Percentiles rank a stretch among this genome's conserved stretches.
phyloP scores from a whole-genome alignment of 1,140 invertebrate genomes.

The Helicoverpa armigera region DNA sequence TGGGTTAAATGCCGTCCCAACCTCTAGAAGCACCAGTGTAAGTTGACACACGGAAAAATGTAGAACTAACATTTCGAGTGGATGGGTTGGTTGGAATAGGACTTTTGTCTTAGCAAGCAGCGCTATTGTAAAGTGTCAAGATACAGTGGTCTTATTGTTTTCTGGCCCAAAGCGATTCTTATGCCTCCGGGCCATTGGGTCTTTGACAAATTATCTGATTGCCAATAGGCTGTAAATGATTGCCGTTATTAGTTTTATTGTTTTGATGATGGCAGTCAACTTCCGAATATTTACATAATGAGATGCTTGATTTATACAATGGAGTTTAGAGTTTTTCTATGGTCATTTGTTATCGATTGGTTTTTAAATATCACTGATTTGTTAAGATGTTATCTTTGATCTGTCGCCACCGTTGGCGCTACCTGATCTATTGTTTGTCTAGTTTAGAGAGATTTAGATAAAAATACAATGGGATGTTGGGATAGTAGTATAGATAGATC shows the following conservation, averaged over 20 bases:
- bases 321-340: slow-evolving; percentile 27
- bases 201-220: slow-evolving; percentile 27
- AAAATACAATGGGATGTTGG: background rate
- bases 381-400: background rate
- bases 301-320: slow-evolving; percentile 37
- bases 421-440: slow-evolving; percentile 6
- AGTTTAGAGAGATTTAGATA: background rate
- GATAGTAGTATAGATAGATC: background rate
- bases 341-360: slow-evolving; percentile 17
- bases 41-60: background rate
- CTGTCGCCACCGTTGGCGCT: background rate
- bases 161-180: slow-evolving; percentile 1
- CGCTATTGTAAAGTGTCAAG: background rate
- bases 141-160: slow-evolving; percentile 4
- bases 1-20: slow-evolving; percentile 20
- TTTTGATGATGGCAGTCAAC: slow-evolving; percentile 33
- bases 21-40: background rate
- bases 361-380: slow-evolving; percentile 18
- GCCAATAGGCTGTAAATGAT: slow-evolving; percentile 28
- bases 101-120: background rate
- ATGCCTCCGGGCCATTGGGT: background rate
- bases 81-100: background rate
- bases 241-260: slow-evolving; percentile 37
- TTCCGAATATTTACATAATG: slow-evolving; percentile 41
- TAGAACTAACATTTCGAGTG: background rate